These are phyloP conservation scores for Pocillopora grandis DNA, from an alignment of 92 coral and sea anemone genomes.

Conservation along the genomic window DNA sequence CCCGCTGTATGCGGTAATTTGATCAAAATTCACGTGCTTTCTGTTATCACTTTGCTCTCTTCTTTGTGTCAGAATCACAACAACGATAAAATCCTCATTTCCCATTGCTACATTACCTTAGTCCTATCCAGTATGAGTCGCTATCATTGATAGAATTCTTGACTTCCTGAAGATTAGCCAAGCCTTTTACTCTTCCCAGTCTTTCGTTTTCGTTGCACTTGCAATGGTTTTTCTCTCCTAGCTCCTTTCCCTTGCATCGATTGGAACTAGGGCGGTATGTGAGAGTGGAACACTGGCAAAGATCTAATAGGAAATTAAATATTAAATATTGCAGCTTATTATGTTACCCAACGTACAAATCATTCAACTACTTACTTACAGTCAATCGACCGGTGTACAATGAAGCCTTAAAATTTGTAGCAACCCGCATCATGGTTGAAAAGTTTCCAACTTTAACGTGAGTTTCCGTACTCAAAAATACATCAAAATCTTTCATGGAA, in stretches of 20 bases:
- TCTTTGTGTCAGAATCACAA: too few species aligned
- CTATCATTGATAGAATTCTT: not conserved
- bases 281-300: not conserved
- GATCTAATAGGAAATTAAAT: not conserved
- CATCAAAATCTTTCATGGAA: too few species aligned
- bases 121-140: conserved; percentile 14
- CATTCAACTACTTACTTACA: not conserved
- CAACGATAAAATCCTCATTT: not conserved
- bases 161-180: not conserved
- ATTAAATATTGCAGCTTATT: not conserved
- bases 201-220: not conserved
- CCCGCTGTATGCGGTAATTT: too few species aligned
- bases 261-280: conserved; percentile 2
- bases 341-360: not conserved
- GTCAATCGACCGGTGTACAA: too few species aligned
- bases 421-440: too few species aligned
- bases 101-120: not conserved
- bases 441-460: too few species aligned
- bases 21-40: too few species aligned
- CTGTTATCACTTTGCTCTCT: too few species aligned
- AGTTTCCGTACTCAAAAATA: too few species aligned
- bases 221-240: not conserved
- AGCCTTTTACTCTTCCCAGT: conserved; percentile 1
- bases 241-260: not conserved
- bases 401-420: too few species aligned